Percentiles rank a stretch among this genome's conserved stretches.
phyloP scores from a whole-genome alignment of 2,113 vertebrate species.

The Syngnathus floridae region DNA sequence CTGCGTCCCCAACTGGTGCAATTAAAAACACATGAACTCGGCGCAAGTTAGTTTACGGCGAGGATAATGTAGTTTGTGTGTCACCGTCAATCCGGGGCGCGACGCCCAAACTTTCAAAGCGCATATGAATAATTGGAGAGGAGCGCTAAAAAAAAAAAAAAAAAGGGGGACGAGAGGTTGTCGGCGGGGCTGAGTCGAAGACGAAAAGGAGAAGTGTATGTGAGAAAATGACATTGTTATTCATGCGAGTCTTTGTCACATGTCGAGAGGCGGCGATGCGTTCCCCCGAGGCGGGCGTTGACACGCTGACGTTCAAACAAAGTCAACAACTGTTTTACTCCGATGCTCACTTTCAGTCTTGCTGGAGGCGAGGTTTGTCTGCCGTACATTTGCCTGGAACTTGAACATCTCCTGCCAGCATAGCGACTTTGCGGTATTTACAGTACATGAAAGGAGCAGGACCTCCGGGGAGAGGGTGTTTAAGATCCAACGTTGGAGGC shows the following conservation, averaged over 20 bases:
- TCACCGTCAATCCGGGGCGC: slow-evolving; percentile 79
- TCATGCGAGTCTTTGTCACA: slow-evolving; percentile 77
- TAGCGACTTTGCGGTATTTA: slow-evolving; percentile 43
- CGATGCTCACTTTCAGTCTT: slow-evolving; percentile 84
- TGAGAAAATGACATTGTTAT: slow-evolving; percentile 77
- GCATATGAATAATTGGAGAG: slow-evolving; percentile 83
- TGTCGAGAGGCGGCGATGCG: slow-evolving; percentile 72
- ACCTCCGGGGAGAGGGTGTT: slow-evolving; percentile 3
- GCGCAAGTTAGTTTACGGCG: slow-evolving; percentile 65
- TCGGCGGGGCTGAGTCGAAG: not conserved
- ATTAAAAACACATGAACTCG: slow-evolving; percentile 73
- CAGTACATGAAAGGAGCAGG: slow-evolving; percentile 34
- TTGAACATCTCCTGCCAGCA: slow-evolving; percentile 45
- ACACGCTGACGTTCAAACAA: slow-evolving; percentile 83
- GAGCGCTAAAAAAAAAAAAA: slow-evolving; percentile 29
- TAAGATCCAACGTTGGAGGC: slow-evolving; percentile 1
- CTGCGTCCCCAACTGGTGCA: slow-evolving; percentile 61
- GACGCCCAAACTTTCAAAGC: slow-evolving; percentile 74
- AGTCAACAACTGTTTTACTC: slow-evolving; percentile 88
- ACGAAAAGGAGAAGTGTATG: slow-evolving; percentile 29
- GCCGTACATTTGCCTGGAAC: slow-evolving; percentile 50
- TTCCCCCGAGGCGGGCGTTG: slow-evolving; percentile 68
- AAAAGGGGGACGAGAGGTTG: slow-evolving; percentile 11
- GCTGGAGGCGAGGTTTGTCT: slow-evolving; percentile 83
- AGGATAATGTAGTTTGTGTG: slow-evolving; percentile 76